Conservation (phyloP, 1,140 invertebrate species). For the Drosophila baimaii region DNA sequence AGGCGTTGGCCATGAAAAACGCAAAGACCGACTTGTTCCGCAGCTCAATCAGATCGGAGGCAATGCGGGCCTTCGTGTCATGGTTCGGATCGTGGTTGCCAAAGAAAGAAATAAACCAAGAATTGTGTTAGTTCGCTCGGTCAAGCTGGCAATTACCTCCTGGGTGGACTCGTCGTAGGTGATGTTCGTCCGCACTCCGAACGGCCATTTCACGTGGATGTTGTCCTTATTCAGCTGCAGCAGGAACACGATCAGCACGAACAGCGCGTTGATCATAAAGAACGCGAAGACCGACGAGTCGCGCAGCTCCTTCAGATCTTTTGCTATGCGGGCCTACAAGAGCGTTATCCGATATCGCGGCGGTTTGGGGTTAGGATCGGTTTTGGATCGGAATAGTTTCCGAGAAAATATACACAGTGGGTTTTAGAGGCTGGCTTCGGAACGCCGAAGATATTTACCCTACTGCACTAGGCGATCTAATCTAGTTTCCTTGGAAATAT, state of each 20-base stretch:
- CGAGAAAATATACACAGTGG: neutral
- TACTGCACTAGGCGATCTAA: neutral
- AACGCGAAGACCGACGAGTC: constrained; percentile 98
- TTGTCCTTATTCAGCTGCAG: constrained; percentile 98
- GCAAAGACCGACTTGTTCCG: constrained; percentile 98
- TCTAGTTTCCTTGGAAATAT: neutral
- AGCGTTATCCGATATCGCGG: constrained; percentile 45
- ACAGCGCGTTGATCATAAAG: constrained; percentile 99
- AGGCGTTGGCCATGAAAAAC: constrained; percentile 99
- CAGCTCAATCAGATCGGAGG: constrained; percentile 94
- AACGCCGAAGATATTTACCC: neutral
- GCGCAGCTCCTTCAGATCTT: constrained; percentile 95
- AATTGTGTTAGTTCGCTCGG: constrained; percentile 70
- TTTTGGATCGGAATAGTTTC: neutral
- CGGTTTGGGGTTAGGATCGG: constrained; percentile 24
- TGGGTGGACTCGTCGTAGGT: constrained; percentile 93
- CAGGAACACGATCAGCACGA: constrained; percentile 98
- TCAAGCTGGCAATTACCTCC: constrained; percentile 89
- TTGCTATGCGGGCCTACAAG: constrained; percentile 92
- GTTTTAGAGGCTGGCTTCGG: neutral
- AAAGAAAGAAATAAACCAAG: constrained; percentile 56
- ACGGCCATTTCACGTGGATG: constrained; percentile 96
- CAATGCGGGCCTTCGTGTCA: constrained; percentile 90
- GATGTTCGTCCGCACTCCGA: constrained; percentile 96
- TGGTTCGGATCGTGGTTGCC: constrained; percentile 29